A percentile compares a stretch with the other conserved stretches of the same genome.
phyloP scores from a whole-genome alignment of 2,797 vertebrate species.

The Pelochelys cantorii region DNA sequence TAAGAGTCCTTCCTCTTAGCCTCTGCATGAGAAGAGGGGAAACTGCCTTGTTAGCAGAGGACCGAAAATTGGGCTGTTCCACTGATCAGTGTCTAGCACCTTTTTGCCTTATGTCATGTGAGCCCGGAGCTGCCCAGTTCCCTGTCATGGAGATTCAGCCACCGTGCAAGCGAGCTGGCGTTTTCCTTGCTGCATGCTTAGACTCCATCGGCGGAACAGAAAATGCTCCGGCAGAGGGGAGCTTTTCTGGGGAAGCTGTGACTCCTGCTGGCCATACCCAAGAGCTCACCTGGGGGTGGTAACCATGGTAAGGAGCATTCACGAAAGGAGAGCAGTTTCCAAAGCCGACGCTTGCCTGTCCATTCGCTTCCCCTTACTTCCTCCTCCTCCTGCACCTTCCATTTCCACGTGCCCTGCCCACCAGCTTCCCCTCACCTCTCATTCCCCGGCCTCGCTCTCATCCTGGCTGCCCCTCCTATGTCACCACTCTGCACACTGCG shows the following conservation, averaged over 20 bases:
- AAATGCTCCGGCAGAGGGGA: background rate
- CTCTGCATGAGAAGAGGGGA: background rate
- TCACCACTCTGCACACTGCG: background rate
- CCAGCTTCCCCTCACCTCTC: background rate
- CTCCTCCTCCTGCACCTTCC: accelerated
- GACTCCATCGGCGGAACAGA: accelerated
- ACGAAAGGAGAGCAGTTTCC: background rate
- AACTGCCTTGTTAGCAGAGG: background rate
- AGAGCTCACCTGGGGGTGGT: background rate
- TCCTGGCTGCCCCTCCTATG: accelerated
- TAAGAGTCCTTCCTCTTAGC: background rate
- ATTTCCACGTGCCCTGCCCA: background rate
- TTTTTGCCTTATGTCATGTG: background rate
- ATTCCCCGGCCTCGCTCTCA: background rate
- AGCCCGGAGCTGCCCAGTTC: background rate
- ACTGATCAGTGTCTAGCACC: background rate
- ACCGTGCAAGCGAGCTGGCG: background rate
- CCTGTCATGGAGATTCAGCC: background rate
- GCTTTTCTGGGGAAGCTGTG: background rate
- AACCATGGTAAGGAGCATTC: too few species aligned
- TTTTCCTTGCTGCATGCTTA: background rate
- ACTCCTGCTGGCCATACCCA: background rate
- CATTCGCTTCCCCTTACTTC: background rate
- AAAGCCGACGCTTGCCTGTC: background rate
- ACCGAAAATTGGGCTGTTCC: background rate